phyloP scores from a whole-genome alignment of 2,113 vertebrate species.

The Cyanistes caeruleus region DNA sequence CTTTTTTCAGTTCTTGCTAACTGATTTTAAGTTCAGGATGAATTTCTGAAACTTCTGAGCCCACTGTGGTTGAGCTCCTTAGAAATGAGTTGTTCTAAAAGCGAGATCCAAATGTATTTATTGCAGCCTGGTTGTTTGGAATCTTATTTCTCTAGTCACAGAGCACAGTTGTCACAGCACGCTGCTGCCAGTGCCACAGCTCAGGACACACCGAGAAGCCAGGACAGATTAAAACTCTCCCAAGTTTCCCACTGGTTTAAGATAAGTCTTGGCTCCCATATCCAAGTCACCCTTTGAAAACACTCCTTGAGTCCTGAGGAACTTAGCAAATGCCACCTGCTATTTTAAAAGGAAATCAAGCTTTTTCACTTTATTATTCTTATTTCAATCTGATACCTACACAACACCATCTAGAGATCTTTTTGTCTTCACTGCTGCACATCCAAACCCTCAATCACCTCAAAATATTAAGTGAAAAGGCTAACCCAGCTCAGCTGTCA shows the following conservation, averaged over 20 bases:
- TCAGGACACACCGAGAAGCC: neutral
- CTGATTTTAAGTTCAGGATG: neutral
- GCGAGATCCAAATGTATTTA: neutral
- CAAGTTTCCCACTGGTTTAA: neutral
- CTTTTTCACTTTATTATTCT: neutral
- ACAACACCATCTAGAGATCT: neutral
- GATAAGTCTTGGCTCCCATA: neutral
- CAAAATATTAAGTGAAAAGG: neutral
- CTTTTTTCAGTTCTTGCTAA: neutral
- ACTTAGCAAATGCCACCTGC: neutral
- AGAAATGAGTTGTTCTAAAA: neutral
- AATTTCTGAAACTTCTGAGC: neutral
- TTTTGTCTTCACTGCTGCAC: neutral
- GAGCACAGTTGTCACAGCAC: neutral
- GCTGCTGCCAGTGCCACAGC: neutral
- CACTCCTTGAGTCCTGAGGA: neutral
- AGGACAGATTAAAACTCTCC: neutral
- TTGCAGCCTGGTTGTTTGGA: neutral
- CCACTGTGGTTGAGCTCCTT: neutral
- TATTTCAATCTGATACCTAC: neutral
- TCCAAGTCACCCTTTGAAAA: neutral
- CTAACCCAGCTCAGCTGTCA: neutral
- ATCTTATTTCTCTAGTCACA: neutral
- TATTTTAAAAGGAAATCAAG: neutral
- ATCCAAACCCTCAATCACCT: neutral